Percentiles rank a stretch among this genome's conserved stretches.
Evolutionary conservation across 2,113 vertebrate genomes (phyloP).

Genomic region (Rhegmatorhina hoffmannsi): DNA sequence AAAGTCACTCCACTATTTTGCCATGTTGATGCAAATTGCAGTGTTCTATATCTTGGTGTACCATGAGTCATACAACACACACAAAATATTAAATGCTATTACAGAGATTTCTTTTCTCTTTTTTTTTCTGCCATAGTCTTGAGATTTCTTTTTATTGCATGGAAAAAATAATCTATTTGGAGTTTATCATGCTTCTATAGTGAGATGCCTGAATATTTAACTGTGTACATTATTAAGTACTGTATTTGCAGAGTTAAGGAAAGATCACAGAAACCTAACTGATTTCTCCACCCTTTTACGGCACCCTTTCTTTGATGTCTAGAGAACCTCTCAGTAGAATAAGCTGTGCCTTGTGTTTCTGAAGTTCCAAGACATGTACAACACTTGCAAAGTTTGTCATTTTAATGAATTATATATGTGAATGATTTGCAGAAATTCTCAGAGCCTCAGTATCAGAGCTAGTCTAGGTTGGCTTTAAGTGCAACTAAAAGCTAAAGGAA

Average conservation of each 20-base stretch:
- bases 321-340: not conserved
- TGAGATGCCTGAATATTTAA: not conserved
- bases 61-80: not conserved
- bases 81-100: not conserved
- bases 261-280: not conserved
- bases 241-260: not conserved
- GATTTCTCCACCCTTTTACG: not conserved
- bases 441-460: not conserved
- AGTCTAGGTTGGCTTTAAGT: not conserved
- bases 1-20: not conserved
- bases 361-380: not conserved
- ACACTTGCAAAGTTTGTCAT: not conserved
- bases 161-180: not conserved
- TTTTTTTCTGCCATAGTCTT: not conserved
- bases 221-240: not conserved
- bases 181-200: not conserved
- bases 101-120: not conserved
- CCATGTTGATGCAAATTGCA: not conserved
- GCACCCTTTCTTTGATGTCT: not conserved
- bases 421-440: not conserved
- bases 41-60: not conserved
- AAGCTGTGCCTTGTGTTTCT: not conserved
- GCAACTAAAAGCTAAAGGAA: not conserved
- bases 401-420: not conserved
- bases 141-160: not conserved